phyloP scores from a whole-genome alignment of 2,113 vertebrate genomes.

The Actinemys pallida region DNA sequence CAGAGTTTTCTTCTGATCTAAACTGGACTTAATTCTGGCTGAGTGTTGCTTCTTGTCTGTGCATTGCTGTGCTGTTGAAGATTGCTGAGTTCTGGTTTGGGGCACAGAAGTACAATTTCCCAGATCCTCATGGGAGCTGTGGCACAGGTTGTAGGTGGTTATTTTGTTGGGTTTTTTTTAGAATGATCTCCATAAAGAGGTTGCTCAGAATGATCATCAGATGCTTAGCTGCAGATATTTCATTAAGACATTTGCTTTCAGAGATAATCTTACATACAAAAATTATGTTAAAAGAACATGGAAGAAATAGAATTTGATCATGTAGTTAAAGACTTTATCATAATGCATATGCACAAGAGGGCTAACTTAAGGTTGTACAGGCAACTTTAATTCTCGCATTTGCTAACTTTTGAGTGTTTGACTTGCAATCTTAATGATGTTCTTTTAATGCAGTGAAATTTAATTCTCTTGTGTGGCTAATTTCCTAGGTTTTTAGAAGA shows the following conservation, averaged over 20 bases:
- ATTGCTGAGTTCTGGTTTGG: neutral
- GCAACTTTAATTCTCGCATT: neutral
- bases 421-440: neutral
- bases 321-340: neutral
- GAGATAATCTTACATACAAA: neutral
- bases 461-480: neutral
- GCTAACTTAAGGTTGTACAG: neutral
- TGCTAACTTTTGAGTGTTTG: neutral
- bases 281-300: neutral
- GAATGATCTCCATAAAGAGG: neutral
- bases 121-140: neutral
- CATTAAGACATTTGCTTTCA: neutral
- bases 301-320: neutral
- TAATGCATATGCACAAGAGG: neutral
- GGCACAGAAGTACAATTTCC: accelerated
- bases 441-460: neutral
- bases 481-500: neutral
- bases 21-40: neutral
- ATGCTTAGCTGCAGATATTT: neutral
- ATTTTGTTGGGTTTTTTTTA: too few relatives aligned
- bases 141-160: neutral
- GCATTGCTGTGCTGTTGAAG: too few relatives aligned
- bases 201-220: neutral
- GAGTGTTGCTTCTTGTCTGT: neutral
- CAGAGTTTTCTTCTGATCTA: neutral